Conservation (phyloP, 2,888 invertebrate genomes). For the Minunthozetes semirufus region DNA sequence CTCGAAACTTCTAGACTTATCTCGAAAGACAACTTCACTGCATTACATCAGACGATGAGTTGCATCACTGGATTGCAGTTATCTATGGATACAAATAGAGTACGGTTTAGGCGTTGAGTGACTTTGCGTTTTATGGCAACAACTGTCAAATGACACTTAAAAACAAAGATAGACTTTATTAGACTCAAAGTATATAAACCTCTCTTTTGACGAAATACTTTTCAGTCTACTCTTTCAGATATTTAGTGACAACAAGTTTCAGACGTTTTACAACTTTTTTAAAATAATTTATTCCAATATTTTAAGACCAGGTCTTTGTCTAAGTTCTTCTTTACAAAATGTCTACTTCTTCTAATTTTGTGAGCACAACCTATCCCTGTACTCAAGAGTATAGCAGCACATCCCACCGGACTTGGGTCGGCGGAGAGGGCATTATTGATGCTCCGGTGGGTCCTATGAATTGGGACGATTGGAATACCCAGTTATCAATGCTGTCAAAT, state of each 20-base stretch:
- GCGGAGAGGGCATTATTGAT: background rate
- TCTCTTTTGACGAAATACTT: too few relatives aligned
- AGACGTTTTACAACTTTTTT: too few relatives aligned
- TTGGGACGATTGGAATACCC: background rate
- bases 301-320: background rate
- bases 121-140: background rate
- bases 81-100: background rate
- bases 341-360: too few relatives aligned
- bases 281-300: too few relatives aligned
- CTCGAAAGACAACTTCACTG: slow-evolving; percentile 5
- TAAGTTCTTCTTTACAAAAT: background rate
- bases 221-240: too few relatives aligned
- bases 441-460: background rate
- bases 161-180: background rate
- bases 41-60: background rate
- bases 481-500: background rate
- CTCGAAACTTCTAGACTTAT: background rate
- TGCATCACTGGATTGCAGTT: background rate
- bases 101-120: background rate
- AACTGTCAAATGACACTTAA: background rate
- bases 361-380: background rate
- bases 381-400: background rate
- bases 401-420: background rate
- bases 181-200: too few relatives aligned
- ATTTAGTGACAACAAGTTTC: too few relatives aligned